These are phyloP conservation scores for Platyrinchus mystaceus DNA, from an alignment of 2,797 vertebrate species.

Conservation along the genomic window DNA sequence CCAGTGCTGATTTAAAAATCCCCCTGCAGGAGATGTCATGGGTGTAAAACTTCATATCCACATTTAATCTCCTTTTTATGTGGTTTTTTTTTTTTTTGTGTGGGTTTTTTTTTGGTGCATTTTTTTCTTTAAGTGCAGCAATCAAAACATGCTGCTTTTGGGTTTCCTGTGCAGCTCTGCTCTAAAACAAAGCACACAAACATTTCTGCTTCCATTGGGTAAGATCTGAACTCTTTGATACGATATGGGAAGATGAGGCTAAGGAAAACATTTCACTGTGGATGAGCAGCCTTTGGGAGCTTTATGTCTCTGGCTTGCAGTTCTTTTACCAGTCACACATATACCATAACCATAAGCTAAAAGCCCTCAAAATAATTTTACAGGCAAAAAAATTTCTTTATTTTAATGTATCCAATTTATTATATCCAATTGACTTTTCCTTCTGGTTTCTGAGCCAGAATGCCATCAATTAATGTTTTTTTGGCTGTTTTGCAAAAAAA, in stretches of 20 bases:
- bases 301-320: background rate
- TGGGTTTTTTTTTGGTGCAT: background rate
- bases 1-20: background rate
- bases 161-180: background rate
- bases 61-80: background rate
- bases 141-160: background rate
- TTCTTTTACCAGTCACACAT: background rate
- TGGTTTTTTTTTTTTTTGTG: background rate
- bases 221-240: background rate
- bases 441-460: background rate
- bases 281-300: background rate
- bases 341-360: background rate
- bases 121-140: background rate
- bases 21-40: background rate
- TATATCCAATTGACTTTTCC: background rate
- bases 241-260: background rate
- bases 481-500: background rate
- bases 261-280: rapidly evolving
- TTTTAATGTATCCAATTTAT: background rate
- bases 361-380: background rate
- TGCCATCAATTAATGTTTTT: background rate
- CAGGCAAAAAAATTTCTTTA: background rate
- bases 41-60: background rate
- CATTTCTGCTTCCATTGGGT: background rate
- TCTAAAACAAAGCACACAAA: background rate